These are phyloP conservation scores for Drosophila emarginata DNA, from an alignment of 2,888 invertebrate species.

Conservation along the genomic window DNA sequence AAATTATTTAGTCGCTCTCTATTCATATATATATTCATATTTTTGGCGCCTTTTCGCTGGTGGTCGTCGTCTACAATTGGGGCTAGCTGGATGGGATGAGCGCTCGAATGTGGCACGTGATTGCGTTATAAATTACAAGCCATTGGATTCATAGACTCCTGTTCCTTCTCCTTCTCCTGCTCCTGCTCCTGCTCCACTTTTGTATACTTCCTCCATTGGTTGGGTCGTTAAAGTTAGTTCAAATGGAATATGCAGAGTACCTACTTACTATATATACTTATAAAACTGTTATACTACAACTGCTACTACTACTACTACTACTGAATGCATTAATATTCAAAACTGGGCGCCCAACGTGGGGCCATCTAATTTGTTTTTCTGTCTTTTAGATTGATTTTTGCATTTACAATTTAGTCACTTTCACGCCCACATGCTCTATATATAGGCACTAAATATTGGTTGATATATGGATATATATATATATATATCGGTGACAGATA, in stretches of 20 bases:
- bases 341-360: slow-evolving; percentile 4
- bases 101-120: slow-evolving; percentile 67
- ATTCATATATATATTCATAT: slow-evolving; percentile 66
- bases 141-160: slow-evolving; percentile 52
- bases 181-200: slow-evolving; percentile 6
- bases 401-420: slow-evolving; percentile 17
- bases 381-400: slow-evolving; percentile 15
- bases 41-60: slow-evolving; percentile 67
- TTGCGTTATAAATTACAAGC: slow-evolving; percentile 76
- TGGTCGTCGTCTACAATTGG: slow-evolving; percentile 7
- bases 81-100: slow-evolving; percentile 20
- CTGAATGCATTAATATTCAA: background rate
- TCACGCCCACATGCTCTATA: background rate
- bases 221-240: slow-evolving; percentile 47
- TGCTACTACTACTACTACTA: too few species aligned
- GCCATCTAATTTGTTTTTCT: slow-evolving; percentile 1
- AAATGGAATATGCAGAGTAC: too few species aligned
- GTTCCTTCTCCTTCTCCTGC: slow-evolving; percentile 8
- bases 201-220: background rate
- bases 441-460: background rate
- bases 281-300: too few species aligned
- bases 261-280: too few species aligned
- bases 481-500: slow-evolving; percentile 29
- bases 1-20: slow-evolving; percentile 74
- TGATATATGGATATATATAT: too few species aligned